Evolutionary conservation across 2,888 invertebrate species (phyloP), one percentile per base, ranked within the genome.

Genomic region (Tholera decimalis): DNA sequence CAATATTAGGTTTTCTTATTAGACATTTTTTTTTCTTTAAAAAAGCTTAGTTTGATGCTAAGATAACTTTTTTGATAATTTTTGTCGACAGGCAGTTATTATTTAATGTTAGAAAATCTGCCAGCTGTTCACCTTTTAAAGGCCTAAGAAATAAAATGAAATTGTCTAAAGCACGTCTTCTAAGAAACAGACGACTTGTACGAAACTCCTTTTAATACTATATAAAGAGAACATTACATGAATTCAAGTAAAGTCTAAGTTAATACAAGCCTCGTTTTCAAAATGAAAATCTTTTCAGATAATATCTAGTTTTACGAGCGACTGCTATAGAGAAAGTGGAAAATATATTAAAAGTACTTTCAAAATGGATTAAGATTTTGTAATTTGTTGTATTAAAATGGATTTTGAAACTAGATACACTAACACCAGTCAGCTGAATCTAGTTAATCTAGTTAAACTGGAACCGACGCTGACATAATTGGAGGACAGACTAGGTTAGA

Each of bases 271-370:
- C 60, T 55, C 58, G 22, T 33, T 51, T 44, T 73, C 20, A 60
- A 64, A 76, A 53, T 63, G 55, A 64, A 77, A 70, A 66, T 50
- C 51, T 70, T 69, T 66, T 70, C 26, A 61, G 41, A 58, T 62
- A 58, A 47, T 65, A 62, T 63, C 66, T 55, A 65, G 28, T 22
- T 74, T 70, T 70, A 63, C 43, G 54, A 79, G 11, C 3, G 30
- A 50, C 44, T 22, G 6, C 28, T 11, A 41, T 49, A 61, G 51
- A 68, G 44, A 76, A 71, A 53, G 37, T 60, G 24, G 37, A 54
- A 66, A 59, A 66, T 50, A 56, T 49, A 61, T 56, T 46, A 56
- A n/a, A 55, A 58, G 73, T 61, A 51, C 63, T 46, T 56, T 70
- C 49, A 33, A 67, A 30, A 41, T 46, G 37, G 62, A 62, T 62